Evolutionary conservation across 1,140 invertebrate species (phyloP), one percentile per base, ranked within the genome.

Genomic region (Contarinia nasturtii): DNA sequence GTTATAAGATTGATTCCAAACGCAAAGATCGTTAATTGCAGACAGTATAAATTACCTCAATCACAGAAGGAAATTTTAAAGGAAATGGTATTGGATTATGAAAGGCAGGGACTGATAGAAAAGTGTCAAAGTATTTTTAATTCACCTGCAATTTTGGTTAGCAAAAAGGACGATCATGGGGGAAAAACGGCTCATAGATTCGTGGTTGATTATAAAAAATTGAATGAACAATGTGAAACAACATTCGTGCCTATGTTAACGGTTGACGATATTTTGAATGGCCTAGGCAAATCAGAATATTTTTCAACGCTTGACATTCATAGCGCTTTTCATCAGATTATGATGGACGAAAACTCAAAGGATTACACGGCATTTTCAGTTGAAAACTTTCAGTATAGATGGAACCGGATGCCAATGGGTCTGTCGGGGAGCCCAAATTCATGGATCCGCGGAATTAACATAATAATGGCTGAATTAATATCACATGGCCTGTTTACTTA

Each of bases 211-310:
- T 62, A 53, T 45, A 21, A 58, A 17, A 49, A 48, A 45, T 43
- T 64, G 0, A 64, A 63, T 42, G 40, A 50, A 41, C 46, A 55
- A 33, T 72, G 65, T 0, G 56, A 52, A 33, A 42, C 52, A 43
- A 65, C 71, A 48, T 49, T 49, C 19, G 71, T 57, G 52, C 70
- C 71, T 1, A 46, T 75, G 8, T 69, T 68, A 12, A 54, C 57
- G 8, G 64, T 71, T 14, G 59, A 64, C 17, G 61, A 67, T 12
- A 61, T 55, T 17, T 50, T 74, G 10, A 58, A 64, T 47, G 48
- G 49, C 11, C 41, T 71, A 33, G 54, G 52, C 14, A 54, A 55
- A 2, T 50, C 57, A 4, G 51, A 51, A 34, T 58, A 55, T 40
- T 70, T 71, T 48, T 53, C 57, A 1, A 54, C 57, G 0, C 45